These are phyloP conservation scores for Lycia hirtaria DNA, from an alignment of 2,888 invertebrate species.

Conservation along the genomic window DNA sequence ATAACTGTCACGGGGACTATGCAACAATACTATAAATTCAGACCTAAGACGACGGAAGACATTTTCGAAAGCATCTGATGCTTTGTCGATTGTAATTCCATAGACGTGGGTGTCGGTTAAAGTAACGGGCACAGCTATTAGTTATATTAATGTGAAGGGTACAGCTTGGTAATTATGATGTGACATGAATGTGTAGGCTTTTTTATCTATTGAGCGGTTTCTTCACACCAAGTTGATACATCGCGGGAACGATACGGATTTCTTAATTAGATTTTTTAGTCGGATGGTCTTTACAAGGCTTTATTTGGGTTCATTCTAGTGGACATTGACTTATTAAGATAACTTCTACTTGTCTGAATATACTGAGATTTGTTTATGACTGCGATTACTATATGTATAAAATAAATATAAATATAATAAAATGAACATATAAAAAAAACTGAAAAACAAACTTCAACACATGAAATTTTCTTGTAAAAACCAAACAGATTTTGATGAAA, in stretches of 20 bases:
- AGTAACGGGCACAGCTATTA: conserved; percentile 34
- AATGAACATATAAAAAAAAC: no score
- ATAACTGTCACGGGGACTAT: conserved; percentile 75
- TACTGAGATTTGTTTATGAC: no score
- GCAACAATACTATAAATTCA: conserved; percentile 73
- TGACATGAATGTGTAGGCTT: conserved; percentile 30
- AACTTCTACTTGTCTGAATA: no score
- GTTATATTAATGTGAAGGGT: conserved; percentile 33
- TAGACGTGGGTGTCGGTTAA: conserved; percentile 47
- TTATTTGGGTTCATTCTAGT: no score
- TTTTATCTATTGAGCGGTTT: conserved; percentile 21
- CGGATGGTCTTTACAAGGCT: not conserved
- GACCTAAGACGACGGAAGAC: conserved; percentile 65
- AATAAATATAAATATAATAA: no score
- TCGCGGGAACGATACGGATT: conserved; percentile 17
- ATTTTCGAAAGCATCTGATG: conserved; percentile 75
- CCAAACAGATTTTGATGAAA: no score
- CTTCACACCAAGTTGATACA: conserved; percentile 25
- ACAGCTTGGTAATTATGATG: conserved; percentile 31
- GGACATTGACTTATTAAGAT: no score
- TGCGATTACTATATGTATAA: no score
- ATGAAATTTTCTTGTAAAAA: no score
- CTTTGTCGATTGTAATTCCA: conserved; percentile 60
- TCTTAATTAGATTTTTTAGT: conserved; percentile 15
- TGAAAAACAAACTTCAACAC: no score